phyloP scores from a whole-genome alignment of 2,888 invertebrate genomes.

The Leptinotarsa peninsularis region DNA sequence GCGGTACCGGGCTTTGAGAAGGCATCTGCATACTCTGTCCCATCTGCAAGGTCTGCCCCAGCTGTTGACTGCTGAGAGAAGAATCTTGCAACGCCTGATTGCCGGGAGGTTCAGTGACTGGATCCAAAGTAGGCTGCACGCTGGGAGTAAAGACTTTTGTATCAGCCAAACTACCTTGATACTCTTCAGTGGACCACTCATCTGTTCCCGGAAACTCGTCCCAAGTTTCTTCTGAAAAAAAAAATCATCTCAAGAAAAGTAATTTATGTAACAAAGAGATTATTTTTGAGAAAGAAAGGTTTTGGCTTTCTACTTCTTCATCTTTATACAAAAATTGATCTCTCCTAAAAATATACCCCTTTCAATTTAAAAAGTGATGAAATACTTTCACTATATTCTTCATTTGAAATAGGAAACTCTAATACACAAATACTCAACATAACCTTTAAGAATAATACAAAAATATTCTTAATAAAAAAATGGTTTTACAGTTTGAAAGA shows the following conservation, averaged over 20 bases:
- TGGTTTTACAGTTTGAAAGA: too few species aligned
- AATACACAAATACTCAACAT: too few species aligned
- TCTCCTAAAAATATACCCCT: too few species aligned
- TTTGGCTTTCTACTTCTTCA: too few species aligned
- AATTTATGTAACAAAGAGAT: constrained; percentile 7
- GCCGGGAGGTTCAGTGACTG: constrained; percentile 38
- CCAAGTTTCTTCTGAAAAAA: constrained; percentile 68
- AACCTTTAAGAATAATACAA: too few species aligned
- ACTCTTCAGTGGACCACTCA: constrained; percentile 84
- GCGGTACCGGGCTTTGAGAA: constrained; percentile 54
- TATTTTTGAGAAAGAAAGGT: background rate
- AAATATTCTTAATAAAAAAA: too few species aligned
- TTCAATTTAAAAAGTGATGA: too few species aligned
- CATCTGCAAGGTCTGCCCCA: constrained; percentile 44
- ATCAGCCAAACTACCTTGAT: constrained; percentile 93
- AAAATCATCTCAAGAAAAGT: background rate
- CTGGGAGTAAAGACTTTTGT: constrained; percentile 92
- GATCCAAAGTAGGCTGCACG: constrained; percentile 61
- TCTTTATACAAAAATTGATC: too few species aligned
- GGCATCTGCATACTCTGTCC: constrained; percentile 50
- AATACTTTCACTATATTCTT: too few species aligned
- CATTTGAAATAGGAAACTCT: too few species aligned
- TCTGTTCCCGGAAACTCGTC: constrained; percentile 71
- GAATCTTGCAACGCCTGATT: constrained; percentile 43
- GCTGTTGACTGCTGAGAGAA: constrained; percentile 37